These are phyloP conservation scores for Lacanobia oleracea DNA, from an alignment of 2,888 invertebrate species.

Conservation along the genomic window DNA sequence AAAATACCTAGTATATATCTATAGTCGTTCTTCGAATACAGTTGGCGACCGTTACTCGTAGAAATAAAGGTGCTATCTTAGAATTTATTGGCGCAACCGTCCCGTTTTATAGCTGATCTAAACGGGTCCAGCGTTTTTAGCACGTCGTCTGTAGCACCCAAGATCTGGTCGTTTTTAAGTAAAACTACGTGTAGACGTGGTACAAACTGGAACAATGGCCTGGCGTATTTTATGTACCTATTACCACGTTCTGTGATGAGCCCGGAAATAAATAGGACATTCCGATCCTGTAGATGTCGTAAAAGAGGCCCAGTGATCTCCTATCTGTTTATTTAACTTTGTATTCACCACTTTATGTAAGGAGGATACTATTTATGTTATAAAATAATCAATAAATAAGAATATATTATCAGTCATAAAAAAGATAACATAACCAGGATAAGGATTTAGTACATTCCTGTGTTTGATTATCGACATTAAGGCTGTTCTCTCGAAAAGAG, in stretches of 20 bases:
- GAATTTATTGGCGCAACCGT: slow-evolving; percentile 58
- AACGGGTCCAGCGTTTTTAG: slow-evolving; percentile 47
- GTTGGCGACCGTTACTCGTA: slow-evolving; percentile 22
- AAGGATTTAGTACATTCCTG: too few relatives aligned
- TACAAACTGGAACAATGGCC: slow-evolving; percentile 28
- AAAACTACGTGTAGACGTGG: slow-evolving; percentile 28
- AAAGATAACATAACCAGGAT: too few relatives aligned
- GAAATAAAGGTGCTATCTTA: slow-evolving; percentile 52
- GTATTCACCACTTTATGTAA: neutral
- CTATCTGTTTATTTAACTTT: neutral
- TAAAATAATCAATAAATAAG: too few relatives aligned
- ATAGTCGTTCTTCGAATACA: neutral
- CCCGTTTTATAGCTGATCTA: slow-evolving; percentile 63
- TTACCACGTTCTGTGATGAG: slow-evolving; percentile 1
- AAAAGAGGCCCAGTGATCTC: neutral
- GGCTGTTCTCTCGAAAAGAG: too few relatives aligned
- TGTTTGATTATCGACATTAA: too few relatives aligned
- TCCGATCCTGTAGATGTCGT: neutral
- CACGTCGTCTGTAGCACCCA: slow-evolving; percentile 36
- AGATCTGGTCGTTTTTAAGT: slow-evolving; percentile 32
- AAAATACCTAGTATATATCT: neutral
- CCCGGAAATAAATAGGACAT: slow-evolving; percentile 8
- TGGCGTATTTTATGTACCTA: slow-evolving; percentile 3
- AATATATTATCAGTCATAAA: too few relatives aligned
- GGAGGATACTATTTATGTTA: too few relatives aligned